Conservation (phyloP, 2,113 vertebrate species). For the Arenaria interpres region DNA sequence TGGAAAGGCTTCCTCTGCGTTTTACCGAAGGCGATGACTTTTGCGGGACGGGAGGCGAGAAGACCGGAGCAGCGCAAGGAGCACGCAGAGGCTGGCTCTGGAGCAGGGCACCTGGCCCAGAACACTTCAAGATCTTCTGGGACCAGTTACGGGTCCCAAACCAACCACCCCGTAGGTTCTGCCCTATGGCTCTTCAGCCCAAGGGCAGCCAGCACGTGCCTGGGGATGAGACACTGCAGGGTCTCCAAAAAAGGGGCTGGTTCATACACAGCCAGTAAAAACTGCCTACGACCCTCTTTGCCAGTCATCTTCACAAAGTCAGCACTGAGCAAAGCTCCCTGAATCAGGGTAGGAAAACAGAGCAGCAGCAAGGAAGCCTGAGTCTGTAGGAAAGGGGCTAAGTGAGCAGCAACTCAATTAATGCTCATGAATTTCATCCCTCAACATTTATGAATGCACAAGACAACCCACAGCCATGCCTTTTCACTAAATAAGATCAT, state of each 20-base stretch:
- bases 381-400: background rate
- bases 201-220: fast-evolving
- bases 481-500: background rate
- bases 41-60: fast-evolving
- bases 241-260: background rate
- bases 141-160: no score
- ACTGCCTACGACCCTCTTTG: background rate
- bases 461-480: background rate
- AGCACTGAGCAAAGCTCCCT: background rate
- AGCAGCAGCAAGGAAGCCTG: background rate
- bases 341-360: background rate
- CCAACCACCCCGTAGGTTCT: background rate
- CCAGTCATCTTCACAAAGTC: background rate
- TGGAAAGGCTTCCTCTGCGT: background rate
- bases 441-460: fast-evolving
- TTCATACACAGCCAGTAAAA: background rate
- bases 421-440: background rate
- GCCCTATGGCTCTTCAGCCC: background rate
- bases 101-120: no score
- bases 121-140: no score
- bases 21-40: background rate
- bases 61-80: background rate
- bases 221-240: no score
- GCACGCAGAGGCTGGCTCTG: fast-evolving
- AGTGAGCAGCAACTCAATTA: background rate